Evolutionary conservation across 1,140 invertebrate genomes (phyloP), one percentile per base, ranked within the genome.

Genomic region (Saccostrea glomerata): DNA sequence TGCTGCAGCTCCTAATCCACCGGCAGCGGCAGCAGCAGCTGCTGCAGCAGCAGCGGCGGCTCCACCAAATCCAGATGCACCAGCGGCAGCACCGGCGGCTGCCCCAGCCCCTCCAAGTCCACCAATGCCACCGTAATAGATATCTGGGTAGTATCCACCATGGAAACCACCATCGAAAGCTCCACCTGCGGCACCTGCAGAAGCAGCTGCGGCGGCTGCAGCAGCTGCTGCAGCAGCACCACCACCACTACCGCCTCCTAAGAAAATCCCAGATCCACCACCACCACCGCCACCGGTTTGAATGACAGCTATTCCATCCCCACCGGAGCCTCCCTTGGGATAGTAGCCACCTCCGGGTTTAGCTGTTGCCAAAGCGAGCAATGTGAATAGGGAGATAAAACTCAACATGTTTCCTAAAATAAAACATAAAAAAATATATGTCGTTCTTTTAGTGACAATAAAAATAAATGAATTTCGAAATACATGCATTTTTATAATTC

Each of bases 291-390:
- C 25, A 30, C 70, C 70, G 15, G 23, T 77, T 77, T 77, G 70
- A 30, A 77, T 7, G 15, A 77, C 25, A 77, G 70, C 23, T 77
- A 77, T 77, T 77, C 70, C 70, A 36, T 25, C 25, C 25, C 70
- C 70, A 36, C 70, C 70, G 25, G 70, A 77, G 11, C 70, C 70
- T 12, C 70, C 70, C 70, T 77, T 77, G 15, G 70, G 70, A 77
- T 77, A 77, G 25, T 77, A 77, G 25, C 70, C 25, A 77, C 70
- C 70, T 77, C 70, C 70, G 30, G 58, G 58, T 63, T 12, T 36
- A 30, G 23, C 70, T 36, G 23, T 25, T 25, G 70, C 70, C 30
- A 77, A 77, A 77, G 70, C 70, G 25, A 77, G 70, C 13, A 77
- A 15, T 36, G 30, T 5, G 70, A 15, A 77, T 2, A 77, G 23